A percentile compares a stretch with the other conserved stretches of the same genome.
phyloP scores from a whole-genome alignment of 2,888 invertebrate genomes.

The Dolomedes plantarius region DNA sequence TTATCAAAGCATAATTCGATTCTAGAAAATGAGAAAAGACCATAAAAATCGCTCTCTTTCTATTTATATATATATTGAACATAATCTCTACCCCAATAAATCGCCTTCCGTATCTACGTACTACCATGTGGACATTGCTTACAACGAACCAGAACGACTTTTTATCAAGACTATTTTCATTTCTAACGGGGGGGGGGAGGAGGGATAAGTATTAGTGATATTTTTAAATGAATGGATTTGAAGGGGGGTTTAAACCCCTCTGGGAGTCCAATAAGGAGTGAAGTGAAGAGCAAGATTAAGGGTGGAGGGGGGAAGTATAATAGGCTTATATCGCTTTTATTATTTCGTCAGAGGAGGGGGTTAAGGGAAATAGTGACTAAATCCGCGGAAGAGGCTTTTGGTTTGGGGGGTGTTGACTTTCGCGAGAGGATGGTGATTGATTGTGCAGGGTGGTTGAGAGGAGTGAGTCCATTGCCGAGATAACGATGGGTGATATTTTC shows the following conservation, averaged over 20 bases:
- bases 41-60: too few relatives aligned
- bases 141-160: neutral
- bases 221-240: slow-evolving; percentile 62
- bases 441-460: slow-evolving; percentile 30
- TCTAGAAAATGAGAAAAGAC: too few relatives aligned
- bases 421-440: slow-evolving; percentile 56
- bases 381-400: slow-evolving; percentile 43
- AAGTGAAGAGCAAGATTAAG: slow-evolving; percentile 62
- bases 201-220: slow-evolving; percentile 59
- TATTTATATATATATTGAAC: too few relatives aligned
- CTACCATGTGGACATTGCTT: slow-evolving; percentile 28
- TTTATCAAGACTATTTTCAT: slow-evolving; percentile 6
- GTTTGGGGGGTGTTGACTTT: slow-evolving; percentile 58
- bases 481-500: slow-evolving; percentile 25
- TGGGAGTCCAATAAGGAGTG: slow-evolving; percentile 46
- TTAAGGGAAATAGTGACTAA: slow-evolving; percentile 69
- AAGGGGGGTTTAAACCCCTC: neutral
- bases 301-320: slow-evolving; percentile 51
- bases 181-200: neutral
- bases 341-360: slow-evolving; percentile 69
- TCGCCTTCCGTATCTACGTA: slow-evolving; percentile 48
- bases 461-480: slow-evolving; percentile 22
- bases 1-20: too few relatives aligned
- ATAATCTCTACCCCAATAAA: slow-evolving; percentile 25
- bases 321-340: slow-evolving; percentile 71